Base-by-base conservation (phyloP, 53 echinoderm and acorn worm species). In the Actinopyga echinites region DNA sequence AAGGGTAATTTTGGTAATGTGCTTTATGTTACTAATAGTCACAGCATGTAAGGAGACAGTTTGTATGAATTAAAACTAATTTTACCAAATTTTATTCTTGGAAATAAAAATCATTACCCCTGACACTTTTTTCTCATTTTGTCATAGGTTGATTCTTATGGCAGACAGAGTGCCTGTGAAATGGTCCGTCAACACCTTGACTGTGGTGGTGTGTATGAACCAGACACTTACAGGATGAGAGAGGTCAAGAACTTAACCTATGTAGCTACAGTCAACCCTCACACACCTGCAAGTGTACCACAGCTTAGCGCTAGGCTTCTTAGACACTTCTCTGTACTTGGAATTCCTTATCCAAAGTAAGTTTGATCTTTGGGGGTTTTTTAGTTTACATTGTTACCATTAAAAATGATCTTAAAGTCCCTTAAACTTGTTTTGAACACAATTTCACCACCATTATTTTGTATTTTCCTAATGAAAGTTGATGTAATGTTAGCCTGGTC, bases 101-200 rank as follows among this genome's bases (percentile, higher is more conserved):
- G n/a, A n/a, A n/a, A n/a, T 40, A 8, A 4, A 40, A 6, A 40
- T 61, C 4, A 40, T 40, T 6, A 40, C 4, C 40, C 40, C 8
- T 40, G 40, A 40, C 21, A 8, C 78, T 6, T 8, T 8, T 40
- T 40, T 49, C 0, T 49, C n/a, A n/a, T 49, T 49, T 34, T 1
- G 20, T 55, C 21, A 42, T 40, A 96, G 96, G 90, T 93, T 26
- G 93, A 96, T 79, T 26, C 69, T 6, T 88, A 30, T 79, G 86
- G 84, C 17, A 89, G 91, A 21, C 96, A 96, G 78, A 93, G 93
- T 20, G 96, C 96, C 61, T 92, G 92, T 66, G 93, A 93, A 64
- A 96, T 96, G 96, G 88, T 96, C 21, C 85, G 96, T 23, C 96
- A 96, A 86, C 96, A 96, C 64, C 87, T 96, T 30, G 96, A 96